These are phyloP conservation scores for Garrulus glandarius DNA, from an alignment of 2,797 vertebrate genomes.

Conservation along the genomic window DNA sequence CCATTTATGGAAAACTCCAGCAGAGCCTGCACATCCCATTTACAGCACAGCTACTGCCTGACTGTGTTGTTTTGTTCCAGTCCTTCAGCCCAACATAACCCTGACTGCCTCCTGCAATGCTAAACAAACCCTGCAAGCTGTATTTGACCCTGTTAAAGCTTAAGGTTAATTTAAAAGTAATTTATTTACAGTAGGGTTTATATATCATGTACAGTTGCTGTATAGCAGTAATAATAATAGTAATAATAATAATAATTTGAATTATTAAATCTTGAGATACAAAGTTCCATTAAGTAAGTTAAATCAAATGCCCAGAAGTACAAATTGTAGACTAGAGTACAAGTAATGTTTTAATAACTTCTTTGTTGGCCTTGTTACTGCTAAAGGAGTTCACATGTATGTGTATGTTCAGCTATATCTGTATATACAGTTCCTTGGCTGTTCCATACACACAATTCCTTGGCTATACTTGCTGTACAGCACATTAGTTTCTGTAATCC, in stretches of 20 bases:
- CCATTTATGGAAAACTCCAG: conserved; percentile 36
- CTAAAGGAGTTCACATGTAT: neutral
- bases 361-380: neutral
- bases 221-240: neutral
- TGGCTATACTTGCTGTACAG: neutral
- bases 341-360: neutral
- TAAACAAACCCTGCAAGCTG: neutral
- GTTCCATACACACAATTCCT: neutral
- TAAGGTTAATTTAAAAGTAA: neutral
- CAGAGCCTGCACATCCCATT: neutral
- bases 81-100: neutral
- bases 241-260: neutral
- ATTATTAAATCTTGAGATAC: neutral
- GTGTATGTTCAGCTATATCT: neutral
- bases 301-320: neutral
- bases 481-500: neutral
- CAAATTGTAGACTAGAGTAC: neutral
- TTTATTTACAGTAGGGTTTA: neutral
- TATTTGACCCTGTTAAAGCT: neutral
- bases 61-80: neutral
- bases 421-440: neutral
- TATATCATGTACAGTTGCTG: neutral
- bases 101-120: neutral
- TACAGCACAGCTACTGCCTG: neutral
- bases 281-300: neutral